Conservation (phyloP, 2,888 invertebrate species). For the Embidobia sp. region DNA sequence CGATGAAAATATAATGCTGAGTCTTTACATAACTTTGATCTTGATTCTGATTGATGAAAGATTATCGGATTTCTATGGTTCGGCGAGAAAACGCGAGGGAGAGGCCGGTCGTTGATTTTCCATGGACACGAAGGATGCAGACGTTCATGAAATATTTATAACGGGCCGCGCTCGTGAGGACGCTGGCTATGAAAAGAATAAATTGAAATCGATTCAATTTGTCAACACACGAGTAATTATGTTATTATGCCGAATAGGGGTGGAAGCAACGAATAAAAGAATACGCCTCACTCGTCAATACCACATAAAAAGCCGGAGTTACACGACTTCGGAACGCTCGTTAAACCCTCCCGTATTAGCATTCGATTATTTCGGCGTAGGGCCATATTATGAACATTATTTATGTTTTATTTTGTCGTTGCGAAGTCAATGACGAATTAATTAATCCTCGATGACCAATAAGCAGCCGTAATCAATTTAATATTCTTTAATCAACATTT, state of each 20-base stretch:
- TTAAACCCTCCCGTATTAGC: conserved; percentile 27
- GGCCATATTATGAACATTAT: conserved; percentile 29
- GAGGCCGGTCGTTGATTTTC: conserved; percentile 75
- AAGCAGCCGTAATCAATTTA: no score
- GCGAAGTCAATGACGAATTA: conserved; percentile 2
- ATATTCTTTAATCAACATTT: no score
- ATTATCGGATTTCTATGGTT: conserved; percentile 76
- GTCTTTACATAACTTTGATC: conserved; percentile 60
- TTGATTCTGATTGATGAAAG: conserved; percentile 81
- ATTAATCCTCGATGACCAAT: not conserved
- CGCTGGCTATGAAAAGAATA: conserved; percentile 78
- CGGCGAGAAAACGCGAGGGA: conserved; percentile 67
- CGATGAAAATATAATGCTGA: conserved; percentile 58
- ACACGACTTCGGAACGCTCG: conserved; percentile 34
- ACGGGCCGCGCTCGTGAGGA: conserved; percentile 59
- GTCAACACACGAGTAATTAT: conserved; percentile 80
- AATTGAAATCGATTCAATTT: conserved; percentile 80
- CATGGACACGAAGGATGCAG: conserved; percentile 72
- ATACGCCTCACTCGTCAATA: conserved; percentile 75
- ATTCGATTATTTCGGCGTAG: conserved; percentile 36
- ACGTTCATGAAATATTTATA: conserved; percentile 80
- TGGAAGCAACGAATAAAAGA: conserved; percentile 57
- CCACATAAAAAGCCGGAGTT: conserved; percentile 71
- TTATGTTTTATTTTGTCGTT: conserved; percentile 8
- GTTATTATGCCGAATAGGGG: conserved; percentile 75